Base-by-base conservation (phyloP, 1,140 invertebrate genomes). In the Diabrotica virgifera region DNA sequence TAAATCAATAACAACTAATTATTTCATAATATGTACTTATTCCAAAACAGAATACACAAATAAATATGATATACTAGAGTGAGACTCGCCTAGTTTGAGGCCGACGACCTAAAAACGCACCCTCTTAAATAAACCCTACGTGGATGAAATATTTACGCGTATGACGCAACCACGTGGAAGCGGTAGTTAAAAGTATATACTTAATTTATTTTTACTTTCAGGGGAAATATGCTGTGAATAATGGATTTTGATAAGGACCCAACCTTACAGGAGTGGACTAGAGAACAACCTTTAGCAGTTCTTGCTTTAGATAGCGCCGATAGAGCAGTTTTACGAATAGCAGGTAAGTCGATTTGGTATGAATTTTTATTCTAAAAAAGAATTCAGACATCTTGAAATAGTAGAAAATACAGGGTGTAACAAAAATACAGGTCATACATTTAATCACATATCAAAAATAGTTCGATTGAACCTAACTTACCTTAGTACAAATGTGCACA, bases 231-330 rank as follows among this genome's bases (percentile, higher is more conserved):
- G 70, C 37, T 68, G 35, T 77, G 68, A 77, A 77, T 51, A 62
- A 91, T 92, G 90, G 90, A 91, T 85, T 92, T 90, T 80, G 89
- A 91, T 78, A 85, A 88, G 75, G 89, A 91, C 78, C 88, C 87
- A 75, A 92, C 90, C 78, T 85, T 96, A 79, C 93, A 95, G 82
- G 94, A 96, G 85, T 96, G 94, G 94, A 92, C 92, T 72, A 93
- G 93, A 84, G 92, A 96, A 81, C 95, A 96, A 82, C 95, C 96
- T 69, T 85, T 98, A 74, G 93, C 93, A 80, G 95, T 98, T 78
- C 85, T 98, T 54, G 95, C 97, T 81, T 85, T 98, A 76, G 94
- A 96, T 85, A 90, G 92, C 73, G 94, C 94, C 71, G 92, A 97
- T 85, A 85, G 95, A 78, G 95, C 95, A 68, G 95, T 98, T 36